A percentile compares a stretch with the other conserved stretches of the same genome.
phyloP scores from a whole-genome alignment of 2,888 invertebrate genomes.

The Tillus elongatus region DNA sequence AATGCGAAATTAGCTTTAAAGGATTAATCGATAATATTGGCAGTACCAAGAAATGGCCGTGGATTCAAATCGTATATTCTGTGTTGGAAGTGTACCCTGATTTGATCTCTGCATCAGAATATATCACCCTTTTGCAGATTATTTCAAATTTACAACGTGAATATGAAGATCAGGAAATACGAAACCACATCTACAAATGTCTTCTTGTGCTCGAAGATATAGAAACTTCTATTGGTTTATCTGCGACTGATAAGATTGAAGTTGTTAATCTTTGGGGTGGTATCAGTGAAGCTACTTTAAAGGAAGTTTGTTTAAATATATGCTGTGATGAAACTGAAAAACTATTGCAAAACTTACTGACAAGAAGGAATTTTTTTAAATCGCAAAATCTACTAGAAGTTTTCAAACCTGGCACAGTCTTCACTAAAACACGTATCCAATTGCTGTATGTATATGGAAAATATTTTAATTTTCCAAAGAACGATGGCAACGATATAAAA shows the following conservation, averaged over 20 bases:
- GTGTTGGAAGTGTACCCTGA: constrained; percentile 40
- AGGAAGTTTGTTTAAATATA: constrained; percentile 28
- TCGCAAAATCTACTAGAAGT: constrained; percentile 36
- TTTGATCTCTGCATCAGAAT: constrained; percentile 35
- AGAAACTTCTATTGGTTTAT: constrained; percentile 17
- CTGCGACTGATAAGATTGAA: constrained; percentile 21
- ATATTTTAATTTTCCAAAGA: constrained; percentile 30
- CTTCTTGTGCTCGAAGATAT: constrained; percentile 26
- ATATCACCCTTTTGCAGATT: constrained; percentile 35
- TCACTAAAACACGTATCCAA: constrained; percentile 29
- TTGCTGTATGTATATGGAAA: constrained; percentile 38
- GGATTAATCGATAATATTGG: constrained; percentile 32
- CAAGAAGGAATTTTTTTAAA: constrained; percentile 31
- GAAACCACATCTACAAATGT: constrained; percentile 37
- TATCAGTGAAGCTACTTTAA: constrained; percentile 38
- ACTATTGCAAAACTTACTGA: constrained; percentile 37
- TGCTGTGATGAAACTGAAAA: constrained; percentile 8
- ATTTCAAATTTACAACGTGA: constrained; percentile 35
- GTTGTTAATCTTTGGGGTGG: constrained; percentile 33
- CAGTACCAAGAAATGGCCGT: constrained; percentile 38
- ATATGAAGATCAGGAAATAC: constrained; percentile 32
- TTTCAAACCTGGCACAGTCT: constrained; percentile 37
- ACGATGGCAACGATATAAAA: constrained; percentile 22
- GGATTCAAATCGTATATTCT: constrained; percentile 25
- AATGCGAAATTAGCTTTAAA: constrained; percentile 26